Base-by-base conservation (phyloP, 2,888 invertebrate genomes). In the Eristalinus sepulchralis region DNA sequence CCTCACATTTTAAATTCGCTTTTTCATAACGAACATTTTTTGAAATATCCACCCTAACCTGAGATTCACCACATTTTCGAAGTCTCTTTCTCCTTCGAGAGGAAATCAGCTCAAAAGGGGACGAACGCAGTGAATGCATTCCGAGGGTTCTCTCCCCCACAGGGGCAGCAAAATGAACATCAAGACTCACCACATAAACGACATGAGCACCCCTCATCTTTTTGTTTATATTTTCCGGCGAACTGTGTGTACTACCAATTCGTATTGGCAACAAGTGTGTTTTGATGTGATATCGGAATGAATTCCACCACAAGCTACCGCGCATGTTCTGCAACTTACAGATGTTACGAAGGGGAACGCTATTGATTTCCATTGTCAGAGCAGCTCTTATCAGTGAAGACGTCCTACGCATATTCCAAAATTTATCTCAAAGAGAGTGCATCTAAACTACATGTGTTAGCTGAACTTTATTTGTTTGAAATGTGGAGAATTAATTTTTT, bases 241-340 rank as follows among this genome's bases (percentile, higher is more conserved):
- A 11, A 60, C 1, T 34, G n/a, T 22, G 39, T 47, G 9, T 6
- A 22, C 4, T 68, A 10, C 10, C 5, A 8, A 31, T 20, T 31
- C 11, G 1, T 9, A 13, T 27, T 13, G 9, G 66, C 86, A 82
- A 86, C 86, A 86, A 78, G 86, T 86, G 67, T 86, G 86, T 86
- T 86, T 78, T 70, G 59, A 5, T 27, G 39, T 31, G 20, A 13
- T 64, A 72, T 53, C 64, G 17, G 20, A 59, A 60, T 39, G 55
- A 62, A 60, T 33, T 59, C 47, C 36, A 63, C 24, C 62, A 66
- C 79, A 31, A 22, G 10, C 17, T 17, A 57, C n/a, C 6, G 84
- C 89, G 89, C 89, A 89, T 88, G 89, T 80, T 84, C 76, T 75
- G 34, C 70, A 8, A 68, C 72, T 36, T 62, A 77, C 66, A 78